Conservation (phyloP, 2,888 invertebrate genomes). For the Margaritifera margaritifera region DNA sequence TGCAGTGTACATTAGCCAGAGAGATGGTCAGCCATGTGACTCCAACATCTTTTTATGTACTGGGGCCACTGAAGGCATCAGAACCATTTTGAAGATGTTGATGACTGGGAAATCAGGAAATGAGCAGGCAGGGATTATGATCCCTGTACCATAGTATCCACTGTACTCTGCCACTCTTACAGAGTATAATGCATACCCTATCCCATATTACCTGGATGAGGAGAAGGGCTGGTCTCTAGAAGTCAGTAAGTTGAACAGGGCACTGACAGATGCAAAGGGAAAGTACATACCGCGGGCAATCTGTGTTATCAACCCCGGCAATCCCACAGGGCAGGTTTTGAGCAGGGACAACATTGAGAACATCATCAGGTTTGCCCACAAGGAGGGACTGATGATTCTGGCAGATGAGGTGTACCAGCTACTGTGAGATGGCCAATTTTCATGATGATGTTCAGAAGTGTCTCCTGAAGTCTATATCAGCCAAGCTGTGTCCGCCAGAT, state of each 20-base stretch:
- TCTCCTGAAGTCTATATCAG: conserved; percentile 79
- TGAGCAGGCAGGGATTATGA: conserved; percentile 86
- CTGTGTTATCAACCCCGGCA: conserved; percentile 98
- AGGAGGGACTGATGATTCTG: conserved; percentile 85
- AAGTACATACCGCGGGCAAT: conserved; percentile 85
- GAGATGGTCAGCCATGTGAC: conserved; percentile 84
- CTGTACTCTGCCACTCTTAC: conserved; percentile 95
- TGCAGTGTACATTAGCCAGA: conserved; percentile 85
- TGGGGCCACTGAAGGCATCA: conserved; percentile 95
- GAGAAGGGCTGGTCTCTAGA: conserved; percentile 89
- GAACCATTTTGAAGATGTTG: conserved; percentile 83
- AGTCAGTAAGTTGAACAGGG: conserved; percentile 84
- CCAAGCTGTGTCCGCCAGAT: conserved; percentile 95
- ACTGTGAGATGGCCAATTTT: conserved; percentile 92
- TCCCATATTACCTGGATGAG: conserved; percentile 85
- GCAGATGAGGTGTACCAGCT: conserved; percentile 86
- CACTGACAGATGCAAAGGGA: conserved; percentile 79
- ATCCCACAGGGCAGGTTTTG: conserved; percentile 92
- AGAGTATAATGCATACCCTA: conserved; percentile 86
- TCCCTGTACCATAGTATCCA: conserved; percentile 99
- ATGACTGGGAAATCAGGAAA: conserved; percentile 63
- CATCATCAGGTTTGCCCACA: conserved; percentile 92
- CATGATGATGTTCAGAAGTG: conserved; percentile 82
- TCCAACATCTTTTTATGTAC: conserved; percentile 89
- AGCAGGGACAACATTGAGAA: conserved; percentile 90